A percentile compares a stretch with the other conserved stretches of the same genome.
Conservation (phyloP, 2,797 vertebrate genomes). For the Atherinosoma microstoma region DNA sequence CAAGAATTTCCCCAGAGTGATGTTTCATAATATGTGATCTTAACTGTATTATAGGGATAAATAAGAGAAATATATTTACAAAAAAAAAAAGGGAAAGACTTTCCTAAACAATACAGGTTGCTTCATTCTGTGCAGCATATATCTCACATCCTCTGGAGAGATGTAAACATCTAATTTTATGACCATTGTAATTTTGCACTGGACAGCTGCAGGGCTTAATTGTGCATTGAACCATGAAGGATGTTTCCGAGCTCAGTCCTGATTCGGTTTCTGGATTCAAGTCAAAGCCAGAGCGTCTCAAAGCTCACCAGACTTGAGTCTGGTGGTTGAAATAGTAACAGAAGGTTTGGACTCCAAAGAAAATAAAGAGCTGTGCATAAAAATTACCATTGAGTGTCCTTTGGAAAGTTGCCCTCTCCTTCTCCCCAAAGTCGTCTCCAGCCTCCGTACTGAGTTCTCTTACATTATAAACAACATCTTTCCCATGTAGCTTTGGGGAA, state of each 20-base stretch:
- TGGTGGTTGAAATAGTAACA: constrained; percentile 70
- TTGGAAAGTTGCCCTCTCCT: constrained; percentile 68
- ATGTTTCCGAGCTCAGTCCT: constrained; percentile 39
- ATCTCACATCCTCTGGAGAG: constrained; percentile 34
- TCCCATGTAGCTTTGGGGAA: constrained; percentile 72
- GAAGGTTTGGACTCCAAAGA: constrained; percentile 73
- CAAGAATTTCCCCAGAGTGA: constrained; percentile 57
- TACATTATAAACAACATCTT: constrained; percentile 75
- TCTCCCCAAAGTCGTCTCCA: constrained; percentile 49
- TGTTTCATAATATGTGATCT: constrained; percentile 61
- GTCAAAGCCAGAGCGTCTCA: constrained; percentile 54
- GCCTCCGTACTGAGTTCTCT: constrained; percentile 59
- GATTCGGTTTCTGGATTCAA: constrained; percentile 56
- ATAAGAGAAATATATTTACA: constrained; percentile 35
- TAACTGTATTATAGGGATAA: constrained; percentile 43
- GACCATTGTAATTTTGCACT: constrained; percentile 58
- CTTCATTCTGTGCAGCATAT: constrained; percentile 46
- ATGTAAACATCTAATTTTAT: constrained; percentile 70
- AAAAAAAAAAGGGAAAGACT: constrained; percentile 35
- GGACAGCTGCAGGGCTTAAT: constrained; percentile 59
- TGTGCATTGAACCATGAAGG: constrained; percentile 53
- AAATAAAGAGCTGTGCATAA: constrained; percentile 76
- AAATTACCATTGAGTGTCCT: constrained; percentile 71
- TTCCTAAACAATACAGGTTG: constrained; percentile 50
- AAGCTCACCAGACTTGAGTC: constrained; percentile 54